Evolutionary conservation across 2,888 invertebrate genomes (phyloP).

Genomic region (Cacoxenus indagator): DNA sequence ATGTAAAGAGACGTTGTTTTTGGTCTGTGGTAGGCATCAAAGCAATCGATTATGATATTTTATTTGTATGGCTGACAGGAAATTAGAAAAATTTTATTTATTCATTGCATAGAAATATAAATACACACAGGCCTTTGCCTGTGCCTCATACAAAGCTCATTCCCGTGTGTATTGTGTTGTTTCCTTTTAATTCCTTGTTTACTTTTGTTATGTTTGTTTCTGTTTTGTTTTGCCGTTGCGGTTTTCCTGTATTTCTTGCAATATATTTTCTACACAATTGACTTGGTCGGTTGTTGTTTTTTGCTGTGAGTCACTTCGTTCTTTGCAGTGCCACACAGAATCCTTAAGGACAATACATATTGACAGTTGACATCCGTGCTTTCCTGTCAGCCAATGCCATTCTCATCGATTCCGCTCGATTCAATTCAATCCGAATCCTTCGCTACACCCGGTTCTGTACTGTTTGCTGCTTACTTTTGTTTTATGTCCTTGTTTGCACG

Average conservation of each 20-base stretch:
- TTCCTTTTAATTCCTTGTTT: not conserved
- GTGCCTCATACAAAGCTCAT: not conserved
- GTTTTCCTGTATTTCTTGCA: no score
- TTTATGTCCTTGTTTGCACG: not conserved
- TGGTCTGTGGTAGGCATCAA: no score
- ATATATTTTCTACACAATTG: constrained; percentile 40
- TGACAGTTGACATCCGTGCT: not conserved
- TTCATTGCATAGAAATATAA: constrained; percentile 28
- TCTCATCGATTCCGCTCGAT: not conserved
- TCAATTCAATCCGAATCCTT: not conserved
- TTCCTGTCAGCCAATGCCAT: not conserved
- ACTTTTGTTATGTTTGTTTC: not conserved
- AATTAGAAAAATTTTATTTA: constrained; percentile 60
- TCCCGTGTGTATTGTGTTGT: not conserved
- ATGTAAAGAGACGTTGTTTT: no score
- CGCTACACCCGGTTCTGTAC: not conserved
- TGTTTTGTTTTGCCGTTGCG: no score
- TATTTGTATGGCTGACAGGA: constrained; percentile 64
- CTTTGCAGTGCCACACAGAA: constrained; percentile 32
- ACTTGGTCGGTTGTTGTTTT: constrained; percentile 33
- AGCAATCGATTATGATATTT: constrained; percentile 42
- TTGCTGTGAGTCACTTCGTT: not conserved
- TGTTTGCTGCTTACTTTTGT: not conserved
- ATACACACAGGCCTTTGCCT: not conserved
- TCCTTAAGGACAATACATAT: constrained; percentile 32